Percentiles rank a stretch among this genome's conserved stretches.
phyloP scores from a whole-genome alignment of 2,113 vertebrate genomes.

The Trichechus manatus region DNA sequence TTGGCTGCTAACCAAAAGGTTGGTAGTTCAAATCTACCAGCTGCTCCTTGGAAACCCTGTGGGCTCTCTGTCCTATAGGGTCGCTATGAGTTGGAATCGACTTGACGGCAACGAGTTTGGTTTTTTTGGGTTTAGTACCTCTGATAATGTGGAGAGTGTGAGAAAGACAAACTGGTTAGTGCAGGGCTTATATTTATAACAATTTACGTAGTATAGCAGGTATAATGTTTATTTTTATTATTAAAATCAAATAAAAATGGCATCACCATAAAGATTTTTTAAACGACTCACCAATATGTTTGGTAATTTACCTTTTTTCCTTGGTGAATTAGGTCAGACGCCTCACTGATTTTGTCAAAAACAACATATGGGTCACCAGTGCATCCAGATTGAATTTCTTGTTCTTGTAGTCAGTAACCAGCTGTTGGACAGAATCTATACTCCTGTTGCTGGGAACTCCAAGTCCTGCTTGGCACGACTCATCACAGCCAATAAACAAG shows the following conservation, averaged over 20 bases:
- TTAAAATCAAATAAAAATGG: conserved; percentile 26
- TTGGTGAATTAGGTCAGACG: conserved; percentile 88
- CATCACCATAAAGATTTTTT: not conserved
- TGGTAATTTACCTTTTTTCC: conserved; percentile 87
- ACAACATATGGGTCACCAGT: conserved; percentile 89
- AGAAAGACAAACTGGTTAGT: not conserved
- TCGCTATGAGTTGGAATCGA: no score
- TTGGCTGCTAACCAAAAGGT: no score
- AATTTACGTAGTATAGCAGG: no score
- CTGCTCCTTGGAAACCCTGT: no score
- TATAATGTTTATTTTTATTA: not conserved
- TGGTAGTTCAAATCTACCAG: no score
- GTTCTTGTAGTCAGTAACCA: conserved; percentile 89
- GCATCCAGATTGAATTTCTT: conserved; percentile 88
- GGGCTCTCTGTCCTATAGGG: no score
- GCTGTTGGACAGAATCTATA: conserved; percentile 85
- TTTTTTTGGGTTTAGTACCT: not conserved
- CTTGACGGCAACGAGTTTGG: no score
- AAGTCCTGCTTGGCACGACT: no score
- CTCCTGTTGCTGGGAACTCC: conserved; percentile 12
- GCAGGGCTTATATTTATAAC: no score
- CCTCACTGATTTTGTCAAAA: conserved; percentile 89
- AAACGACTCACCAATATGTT: not conserved
- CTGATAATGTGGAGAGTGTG: not conserved
- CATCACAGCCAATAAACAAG: no score